phyloP scores from a whole-genome alignment of 2,797 vertebrate species.

The Myripristis murdjan region DNA sequence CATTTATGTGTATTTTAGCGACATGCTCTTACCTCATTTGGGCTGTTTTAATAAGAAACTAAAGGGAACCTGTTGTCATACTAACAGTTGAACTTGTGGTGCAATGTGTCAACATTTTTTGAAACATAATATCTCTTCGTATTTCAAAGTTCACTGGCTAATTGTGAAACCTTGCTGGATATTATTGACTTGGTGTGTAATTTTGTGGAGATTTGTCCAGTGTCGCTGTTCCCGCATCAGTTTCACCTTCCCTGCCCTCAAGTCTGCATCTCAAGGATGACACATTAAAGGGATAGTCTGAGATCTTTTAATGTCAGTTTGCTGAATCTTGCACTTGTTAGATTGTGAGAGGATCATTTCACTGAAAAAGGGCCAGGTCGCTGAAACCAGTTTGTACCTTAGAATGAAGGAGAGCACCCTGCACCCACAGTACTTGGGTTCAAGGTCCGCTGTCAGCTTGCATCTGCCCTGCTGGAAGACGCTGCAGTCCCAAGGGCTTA shows the following conservation, averaged over 20 bases:
- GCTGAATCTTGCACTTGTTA: not conserved
- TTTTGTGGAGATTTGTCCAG: not conserved
- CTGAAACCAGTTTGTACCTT: not conserved
- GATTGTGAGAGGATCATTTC: not conserved
- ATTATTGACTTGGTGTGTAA: not conserved
- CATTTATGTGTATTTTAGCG: slow-evolving; percentile 3
- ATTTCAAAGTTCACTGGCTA: not conserved
- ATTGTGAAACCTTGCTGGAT: not conserved
- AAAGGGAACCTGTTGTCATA: not conserved
- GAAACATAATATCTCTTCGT: not conserved
- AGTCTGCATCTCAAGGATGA: not conserved
- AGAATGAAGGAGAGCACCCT: too few species aligned
- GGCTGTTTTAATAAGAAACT: slow-evolving; percentile 2
- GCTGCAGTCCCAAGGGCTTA: too few species aligned
- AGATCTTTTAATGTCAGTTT: not conserved
- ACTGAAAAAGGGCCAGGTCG: not conserved
- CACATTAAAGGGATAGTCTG: not conserved
- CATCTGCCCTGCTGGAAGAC: too few species aligned
- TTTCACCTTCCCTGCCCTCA: slow-evolving; percentile 2
- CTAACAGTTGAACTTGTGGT: slow-evolving; percentile 8
- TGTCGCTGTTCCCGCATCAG: not conserved
- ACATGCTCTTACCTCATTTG: slow-evolving; percentile 14
- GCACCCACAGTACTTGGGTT: too few species aligned
- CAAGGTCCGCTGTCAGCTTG: too few species aligned
- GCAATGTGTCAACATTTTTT: not conserved